Evolutionary conservation across 2,888 invertebrate genomes (phyloP).

Genomic region (Orthosia cruda): DNA sequence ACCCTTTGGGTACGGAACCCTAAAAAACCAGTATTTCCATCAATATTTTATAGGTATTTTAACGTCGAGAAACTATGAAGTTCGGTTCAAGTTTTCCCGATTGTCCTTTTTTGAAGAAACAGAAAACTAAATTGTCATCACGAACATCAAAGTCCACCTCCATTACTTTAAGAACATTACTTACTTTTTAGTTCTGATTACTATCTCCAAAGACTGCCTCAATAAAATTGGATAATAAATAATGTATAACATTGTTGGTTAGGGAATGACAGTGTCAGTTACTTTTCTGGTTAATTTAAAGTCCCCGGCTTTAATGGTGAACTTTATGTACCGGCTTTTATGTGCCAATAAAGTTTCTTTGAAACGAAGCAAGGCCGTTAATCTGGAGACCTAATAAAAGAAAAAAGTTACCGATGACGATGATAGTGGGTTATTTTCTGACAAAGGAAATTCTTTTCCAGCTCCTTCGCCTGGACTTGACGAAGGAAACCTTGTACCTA

Average conservation of each 20-base stretch:
- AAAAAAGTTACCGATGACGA: conserved; percentile 67
- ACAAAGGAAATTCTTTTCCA: conserved; percentile 1
- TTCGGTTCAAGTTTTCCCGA: background rate
- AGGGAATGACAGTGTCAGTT: conserved; percentile 70
- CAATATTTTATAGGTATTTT: background rate
- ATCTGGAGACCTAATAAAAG: conserved; percentile 85
- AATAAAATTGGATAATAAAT: conserved; percentile 67
- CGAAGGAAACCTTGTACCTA: background rate
- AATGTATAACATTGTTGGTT: conserved; percentile 70
- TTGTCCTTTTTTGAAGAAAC: background rate
- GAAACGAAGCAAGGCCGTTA: conserved; percentile 86
- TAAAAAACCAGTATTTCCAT: too few relatives aligned
- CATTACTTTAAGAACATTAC: conserved; percentile 29
- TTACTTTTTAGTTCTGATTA: conserved; percentile 51
- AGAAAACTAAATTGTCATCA: conserved; percentile 26
- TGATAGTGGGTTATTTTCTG: conserved; percentile 62
- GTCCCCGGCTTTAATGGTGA: conserved; percentile 82
- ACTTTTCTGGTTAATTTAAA: conserved; percentile 89
- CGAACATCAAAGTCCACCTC: conserved; percentile 13
- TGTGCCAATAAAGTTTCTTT: conserved; percentile 87
- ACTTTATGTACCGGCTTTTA: conserved; percentile 88
- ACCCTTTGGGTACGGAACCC: too few relatives aligned
- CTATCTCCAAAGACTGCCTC: conserved; percentile 52
- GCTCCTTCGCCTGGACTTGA: background rate
- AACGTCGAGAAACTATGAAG: background rate